Evolutionary conservation across 2,888 invertebrate species (phyloP).

Genomic region (Heliconius aoede): DNA sequence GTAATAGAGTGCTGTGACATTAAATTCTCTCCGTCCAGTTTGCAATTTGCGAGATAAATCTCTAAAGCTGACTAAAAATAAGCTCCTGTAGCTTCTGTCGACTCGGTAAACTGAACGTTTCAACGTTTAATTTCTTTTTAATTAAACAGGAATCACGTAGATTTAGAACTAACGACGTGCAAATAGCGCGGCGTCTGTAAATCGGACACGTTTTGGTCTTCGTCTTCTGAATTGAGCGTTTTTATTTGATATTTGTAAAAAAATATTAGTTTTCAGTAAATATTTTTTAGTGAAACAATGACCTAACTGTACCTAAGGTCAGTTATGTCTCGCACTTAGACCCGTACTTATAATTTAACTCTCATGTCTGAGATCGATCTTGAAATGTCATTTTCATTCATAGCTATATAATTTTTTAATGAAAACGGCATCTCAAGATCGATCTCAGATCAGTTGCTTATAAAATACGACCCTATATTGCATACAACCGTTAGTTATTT

Average conservation of each 20-base stretch:
- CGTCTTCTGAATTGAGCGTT: neutral
- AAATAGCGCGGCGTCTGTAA: constrained; percentile 8
- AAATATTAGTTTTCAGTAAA: neutral
- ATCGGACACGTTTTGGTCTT: neutral
- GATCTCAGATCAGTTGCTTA: too few relatives aligned
- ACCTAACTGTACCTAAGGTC: too few relatives aligned
- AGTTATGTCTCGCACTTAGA: too few relatives aligned
- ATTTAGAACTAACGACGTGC: neutral
- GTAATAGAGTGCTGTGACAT: neutral
- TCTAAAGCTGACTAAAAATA: neutral
- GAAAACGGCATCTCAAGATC: too few relatives aligned
- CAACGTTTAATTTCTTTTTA: constrained; percentile 2
- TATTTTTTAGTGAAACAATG: too few relatives aligned
- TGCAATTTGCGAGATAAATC: neutral
- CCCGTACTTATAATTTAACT: too few relatives aligned
- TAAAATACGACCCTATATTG: neutral
- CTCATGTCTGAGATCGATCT: too few relatives aligned
- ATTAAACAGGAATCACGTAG: neutral
- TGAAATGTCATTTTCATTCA: too few relatives aligned
- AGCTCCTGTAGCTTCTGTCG: neutral
- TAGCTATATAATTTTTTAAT: too few relatives aligned
- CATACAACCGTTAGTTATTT: neutral
- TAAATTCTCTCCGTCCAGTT: neutral
- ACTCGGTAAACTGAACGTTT: neutral
- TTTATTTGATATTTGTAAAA: constrained; percentile 13